A percentile compares a stretch with the other conserved stretches of the same genome.
Conservation (phyloP, 1,140 invertebrate genomes). For the Ceratina japonica region DNA sequence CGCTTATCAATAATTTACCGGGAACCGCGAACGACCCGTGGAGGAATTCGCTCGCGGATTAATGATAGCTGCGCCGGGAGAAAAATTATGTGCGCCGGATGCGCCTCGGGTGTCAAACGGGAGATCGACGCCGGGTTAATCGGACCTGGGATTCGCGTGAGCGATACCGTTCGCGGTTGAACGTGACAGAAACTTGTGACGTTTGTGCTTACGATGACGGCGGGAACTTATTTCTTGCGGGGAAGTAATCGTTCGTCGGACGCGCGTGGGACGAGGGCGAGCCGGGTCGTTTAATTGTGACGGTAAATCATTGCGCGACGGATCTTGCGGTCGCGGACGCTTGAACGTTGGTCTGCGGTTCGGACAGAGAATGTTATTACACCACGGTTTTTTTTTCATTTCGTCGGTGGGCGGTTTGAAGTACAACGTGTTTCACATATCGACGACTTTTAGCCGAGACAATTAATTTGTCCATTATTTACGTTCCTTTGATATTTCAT, state of each 20-base stretch:
- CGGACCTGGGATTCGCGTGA: background rate
- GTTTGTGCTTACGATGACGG: background rate
- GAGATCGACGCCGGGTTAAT: slow-evolving; percentile 23
- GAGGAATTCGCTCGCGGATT: slow-evolving; percentile 15
- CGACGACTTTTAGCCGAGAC: too few species aligned
- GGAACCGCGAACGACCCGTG: background rate
- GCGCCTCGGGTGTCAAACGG: background rate
- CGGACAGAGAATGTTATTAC: background rate
- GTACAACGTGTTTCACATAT: background rate
- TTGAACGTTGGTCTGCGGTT: background rate
- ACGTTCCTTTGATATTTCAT: too few species aligned
- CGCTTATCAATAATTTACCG: slow-evolving; percentile 48
- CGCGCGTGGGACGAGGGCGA: background rate
- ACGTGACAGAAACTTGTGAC: background rate
- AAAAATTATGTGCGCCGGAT: slow-evolving; percentile 15
- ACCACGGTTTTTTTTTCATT: background rate
- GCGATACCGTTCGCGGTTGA: background rate
- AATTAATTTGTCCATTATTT: too few species aligned
- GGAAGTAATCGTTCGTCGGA: background rate
- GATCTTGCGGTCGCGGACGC: background rate
- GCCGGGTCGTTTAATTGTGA: slow-evolving; percentile 1
- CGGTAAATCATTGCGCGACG: background rate
- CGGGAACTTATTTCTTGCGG: background rate
- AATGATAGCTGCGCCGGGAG: background rate
- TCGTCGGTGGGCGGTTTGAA: background rate